A percentile compares a stretch with the other conserved stretches of the same genome.
Conservation (phyloP, 2,888 invertebrate species). For the Spodoptera picta region DNA sequence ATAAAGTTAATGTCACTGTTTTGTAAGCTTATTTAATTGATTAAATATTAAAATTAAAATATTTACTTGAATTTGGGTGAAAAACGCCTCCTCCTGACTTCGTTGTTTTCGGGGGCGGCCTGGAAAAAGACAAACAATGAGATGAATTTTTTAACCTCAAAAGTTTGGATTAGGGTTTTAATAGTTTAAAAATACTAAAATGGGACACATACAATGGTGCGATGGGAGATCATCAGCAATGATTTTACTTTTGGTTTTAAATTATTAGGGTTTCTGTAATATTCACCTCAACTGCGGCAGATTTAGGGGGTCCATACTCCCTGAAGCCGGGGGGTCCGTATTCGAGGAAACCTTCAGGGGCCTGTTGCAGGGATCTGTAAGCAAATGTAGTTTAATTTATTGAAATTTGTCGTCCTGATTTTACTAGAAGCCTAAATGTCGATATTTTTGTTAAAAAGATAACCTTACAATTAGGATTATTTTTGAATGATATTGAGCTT, state of each 20-base stretch:
- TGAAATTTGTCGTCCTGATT: too few species aligned
- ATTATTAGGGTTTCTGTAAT: not conserved
- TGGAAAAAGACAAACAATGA: constrained; percentile 19
- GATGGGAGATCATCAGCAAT: too few species aligned
- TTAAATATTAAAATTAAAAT: not conserved
- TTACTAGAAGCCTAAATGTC: too few species aligned
- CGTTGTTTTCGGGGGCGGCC: constrained; percentile 65
- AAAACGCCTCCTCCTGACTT: constrained; percentile 77
- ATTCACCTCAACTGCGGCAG: constrained; percentile 60
- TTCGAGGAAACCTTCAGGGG: constrained; percentile 81
- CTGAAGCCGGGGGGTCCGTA: constrained; percentile 85
- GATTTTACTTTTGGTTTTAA: too few species aligned
- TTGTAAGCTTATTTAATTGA: too few species aligned
- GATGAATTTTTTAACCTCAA: not conserved
- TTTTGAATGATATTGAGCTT: too few species aligned
- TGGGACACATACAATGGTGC: too few species aligned
- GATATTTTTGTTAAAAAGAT: too few species aligned
- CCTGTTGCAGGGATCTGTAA: constrained; percentile 64
- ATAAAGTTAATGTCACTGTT: not conserved
- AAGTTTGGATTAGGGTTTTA: not conserved
- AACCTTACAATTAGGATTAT: too few species aligned
- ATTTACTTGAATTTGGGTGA: constrained; percentile 81
- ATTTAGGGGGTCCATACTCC: constrained; percentile 82
- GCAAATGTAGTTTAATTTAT: not conserved
- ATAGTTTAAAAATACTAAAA: too few species aligned